Percentiles rank a stretch among this genome's conserved stretches.
Evolutionary conservation across 2,888 invertebrate genomes (phyloP).

Genomic region (Rhorus exstirpatorius): DNA sequence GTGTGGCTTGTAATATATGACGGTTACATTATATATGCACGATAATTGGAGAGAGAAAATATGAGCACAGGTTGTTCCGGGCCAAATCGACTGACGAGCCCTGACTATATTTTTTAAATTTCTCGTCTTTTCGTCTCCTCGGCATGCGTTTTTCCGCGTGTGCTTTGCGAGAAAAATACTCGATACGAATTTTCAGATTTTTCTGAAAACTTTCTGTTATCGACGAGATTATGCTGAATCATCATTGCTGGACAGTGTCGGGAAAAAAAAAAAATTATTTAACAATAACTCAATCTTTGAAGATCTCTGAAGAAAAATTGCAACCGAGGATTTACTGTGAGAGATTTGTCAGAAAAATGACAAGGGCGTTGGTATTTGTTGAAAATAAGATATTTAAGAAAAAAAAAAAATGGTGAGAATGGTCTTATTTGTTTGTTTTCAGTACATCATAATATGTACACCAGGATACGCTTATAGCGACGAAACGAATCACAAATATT

Average conservation of each 20-base stretch:
- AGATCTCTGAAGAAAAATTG: too few species aligned
- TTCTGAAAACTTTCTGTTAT: too few species aligned
- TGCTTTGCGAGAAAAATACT: too few species aligned
- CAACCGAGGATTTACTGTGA: too few species aligned
- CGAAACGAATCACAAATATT: constrained; percentile 67
- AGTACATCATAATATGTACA: neutral
- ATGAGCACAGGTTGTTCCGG: constrained; percentile 7
- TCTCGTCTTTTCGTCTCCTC: neutral
- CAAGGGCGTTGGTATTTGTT: too few species aligned
- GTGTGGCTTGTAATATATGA: constrained; percentile 64
- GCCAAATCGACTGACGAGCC: neutral
- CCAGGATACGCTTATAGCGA: constrained; percentile 9
- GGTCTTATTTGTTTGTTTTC: too few species aligned
- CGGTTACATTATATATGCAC: constrained; percentile 56
- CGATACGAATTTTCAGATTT: neutral
- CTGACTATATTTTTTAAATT: neutral
- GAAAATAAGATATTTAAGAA: too few species aligned
- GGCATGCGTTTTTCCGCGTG: neutral
- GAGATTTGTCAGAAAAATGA: neutral
- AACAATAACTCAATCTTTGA: too few species aligned
- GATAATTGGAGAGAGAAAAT: constrained; percentile 40
- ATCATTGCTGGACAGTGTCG: too few species aligned
- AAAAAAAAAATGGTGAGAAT: neutral
- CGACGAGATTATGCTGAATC: too few species aligned
- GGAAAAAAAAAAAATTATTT: too few species aligned